phyloP scores from a whole-genome alignment of 2,888 invertebrate genomes.

The Ecliptopera silaceata region DNA sequence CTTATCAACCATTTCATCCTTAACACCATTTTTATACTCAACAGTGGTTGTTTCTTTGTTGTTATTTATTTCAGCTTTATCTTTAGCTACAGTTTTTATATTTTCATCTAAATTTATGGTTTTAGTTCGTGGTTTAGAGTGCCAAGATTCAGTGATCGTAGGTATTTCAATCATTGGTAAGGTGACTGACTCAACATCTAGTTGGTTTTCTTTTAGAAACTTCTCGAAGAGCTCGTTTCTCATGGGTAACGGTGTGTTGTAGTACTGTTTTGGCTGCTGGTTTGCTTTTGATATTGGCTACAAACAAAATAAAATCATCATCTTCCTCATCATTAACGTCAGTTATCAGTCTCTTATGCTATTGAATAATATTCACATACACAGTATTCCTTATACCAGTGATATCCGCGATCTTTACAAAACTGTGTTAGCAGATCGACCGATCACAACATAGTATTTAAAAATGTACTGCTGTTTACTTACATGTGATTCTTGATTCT shows the following conservation, averaged over 20 bases:
- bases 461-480: background rate
- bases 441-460: background rate
- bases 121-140: slow-evolving; percentile 1
- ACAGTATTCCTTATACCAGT: too few species aligned
- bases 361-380: too few species aligned
- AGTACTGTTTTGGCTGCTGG: slow-evolving; percentile 56
- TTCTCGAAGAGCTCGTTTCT: slow-evolving; percentile 51
- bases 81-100: background rate
- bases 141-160: slow-evolving; percentile 2
- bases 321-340: background rate
- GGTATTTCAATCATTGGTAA: slow-evolving; percentile 43
- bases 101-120: background rate
- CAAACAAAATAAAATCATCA: slow-evolving; percentile 7
- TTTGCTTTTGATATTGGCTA: slow-evolving; percentile 43
- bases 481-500: slow-evolving; percentile 4
- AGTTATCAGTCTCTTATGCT: background rate
- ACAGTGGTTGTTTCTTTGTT: background rate
- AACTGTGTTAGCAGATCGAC: too few species aligned
- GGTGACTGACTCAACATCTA: slow-evolving; percentile 60
- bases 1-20: background rate
- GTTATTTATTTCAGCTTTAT: background rate
- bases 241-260: slow-evolving; percentile 66
- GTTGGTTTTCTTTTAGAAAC: slow-evolving; percentile 55
- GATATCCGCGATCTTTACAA: too few species aligned
- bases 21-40: background rate